Conservation (phyloP, 2,113 vertebrate genomes). For the Psittacula cyanocephala region DNA sequence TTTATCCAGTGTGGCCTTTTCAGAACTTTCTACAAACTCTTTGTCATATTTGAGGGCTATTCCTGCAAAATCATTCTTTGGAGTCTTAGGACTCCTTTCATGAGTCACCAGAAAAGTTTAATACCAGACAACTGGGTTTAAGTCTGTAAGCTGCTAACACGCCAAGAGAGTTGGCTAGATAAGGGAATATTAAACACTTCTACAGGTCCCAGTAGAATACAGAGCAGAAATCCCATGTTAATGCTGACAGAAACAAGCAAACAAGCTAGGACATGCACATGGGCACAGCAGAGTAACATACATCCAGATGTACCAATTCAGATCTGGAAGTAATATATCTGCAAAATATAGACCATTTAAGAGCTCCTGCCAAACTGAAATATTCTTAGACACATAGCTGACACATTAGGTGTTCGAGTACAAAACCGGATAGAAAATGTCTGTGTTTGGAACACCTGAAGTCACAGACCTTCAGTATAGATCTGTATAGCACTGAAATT, state of each 20-base stretch:
- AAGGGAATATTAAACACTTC: neutral
- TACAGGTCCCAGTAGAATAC: neutral
- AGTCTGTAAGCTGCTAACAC: neutral
- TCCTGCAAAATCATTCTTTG: neutral
- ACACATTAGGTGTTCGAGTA: neutral
- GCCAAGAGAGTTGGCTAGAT: neutral
- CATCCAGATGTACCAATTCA: neutral
- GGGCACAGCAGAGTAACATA: neutral
- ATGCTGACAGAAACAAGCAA: neutral
- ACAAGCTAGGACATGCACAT: neutral
- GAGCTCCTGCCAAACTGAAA: neutral
- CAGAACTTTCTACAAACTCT: neutral
- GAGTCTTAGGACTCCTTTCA: neutral
- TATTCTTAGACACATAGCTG: neutral
- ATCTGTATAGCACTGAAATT: neutral
- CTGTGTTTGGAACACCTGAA: neutral
- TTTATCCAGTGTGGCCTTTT: neutral
- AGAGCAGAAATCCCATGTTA: neutral
- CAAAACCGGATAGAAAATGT: neutral
- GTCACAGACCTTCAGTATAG: neutral
- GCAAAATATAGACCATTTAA: neutral
- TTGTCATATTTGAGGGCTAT: neutral
- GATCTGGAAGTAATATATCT: neutral
- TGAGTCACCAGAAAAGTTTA: neutral
- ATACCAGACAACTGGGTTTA: neutral